phyloP scores from a whole-genome alignment of 2,113 vertebrate genomes.

The Sphyrna mokarran region DNA sequence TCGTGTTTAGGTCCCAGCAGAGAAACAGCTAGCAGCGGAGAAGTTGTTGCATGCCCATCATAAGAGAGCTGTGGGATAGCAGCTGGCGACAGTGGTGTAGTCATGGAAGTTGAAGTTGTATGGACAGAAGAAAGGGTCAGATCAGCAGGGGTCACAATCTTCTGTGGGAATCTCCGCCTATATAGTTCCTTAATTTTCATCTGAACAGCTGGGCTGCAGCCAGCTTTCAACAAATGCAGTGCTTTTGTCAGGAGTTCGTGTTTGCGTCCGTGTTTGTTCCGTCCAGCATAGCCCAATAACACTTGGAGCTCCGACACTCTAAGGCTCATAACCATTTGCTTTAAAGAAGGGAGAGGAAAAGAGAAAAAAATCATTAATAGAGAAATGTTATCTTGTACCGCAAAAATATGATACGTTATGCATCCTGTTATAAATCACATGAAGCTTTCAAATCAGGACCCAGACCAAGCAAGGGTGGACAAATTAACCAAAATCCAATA shows the following conservation, averaged over 20 bases:
- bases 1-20: conserved; percentile 95
- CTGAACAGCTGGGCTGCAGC: conserved; percentile 94
- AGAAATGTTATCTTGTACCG: conserved; percentile 6
- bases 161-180: conserved; percentile 88
- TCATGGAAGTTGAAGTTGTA: conserved; percentile 70
- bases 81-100: conserved; percentile 70
- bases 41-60: conserved; percentile 77
- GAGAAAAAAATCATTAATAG: conserved; percentile 11
- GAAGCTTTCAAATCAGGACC: neutral
- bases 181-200: conserved; percentile 99
- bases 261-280: conserved; percentile 98
- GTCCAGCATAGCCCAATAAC: conserved; percentile 91
- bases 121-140: conserved; percentile 78
- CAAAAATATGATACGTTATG: neutral
- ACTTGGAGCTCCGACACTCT: conserved; percentile 97
- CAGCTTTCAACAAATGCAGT: conserved; percentile 87
- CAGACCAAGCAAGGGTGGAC: neutral
- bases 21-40: conserved; percentile 84
- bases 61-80: conserved; percentile 79
- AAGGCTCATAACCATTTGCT: conserved; percentile 99
- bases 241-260: conserved; percentile 97
- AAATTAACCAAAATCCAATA: neutral
- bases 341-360: conserved; percentile 42
- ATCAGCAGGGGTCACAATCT: conserved; percentile 86
- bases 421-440: neutral